Base-by-base conservation (phyloP, 1,140 invertebrate genomes). In the Cyrtorhinus lividipennis region DNA sequence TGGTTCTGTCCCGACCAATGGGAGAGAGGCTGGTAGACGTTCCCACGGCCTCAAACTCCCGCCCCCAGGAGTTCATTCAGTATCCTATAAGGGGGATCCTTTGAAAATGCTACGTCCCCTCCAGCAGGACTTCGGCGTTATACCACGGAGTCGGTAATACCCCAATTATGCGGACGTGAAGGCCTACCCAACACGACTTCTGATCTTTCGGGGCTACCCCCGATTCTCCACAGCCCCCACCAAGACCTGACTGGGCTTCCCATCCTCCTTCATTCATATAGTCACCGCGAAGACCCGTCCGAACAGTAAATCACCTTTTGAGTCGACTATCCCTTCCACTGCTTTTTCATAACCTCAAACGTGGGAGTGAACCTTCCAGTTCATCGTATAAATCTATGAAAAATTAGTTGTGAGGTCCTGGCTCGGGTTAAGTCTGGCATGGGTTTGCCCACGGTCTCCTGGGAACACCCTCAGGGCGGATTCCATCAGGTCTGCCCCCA, bases 21-120 rank as follows among this genome's bases (percentile, higher is more conserved):
- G 30, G 53, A 38, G 2, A 3, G 26, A 2, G 2, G 0, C 22
- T 15, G 15, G 2, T 3, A 30, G 2, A 20, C 53, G 48, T 63
- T 63, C 62, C 56, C 62, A 63, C 62, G 62, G 24, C 62, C 62
- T 48, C 61, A 27, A 27, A 23, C 48, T 48, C 48, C 48, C 18
- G 44, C 48, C 48, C 18, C 48, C 48, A 22, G 20, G 48, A 10
- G 10, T 53, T 53, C 48, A 53, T 53, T 53, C 48, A 53, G 12
- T 10, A 53, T 38, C 30, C 30, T 8, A 38, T 8, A 15, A 38
- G 15, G 30, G 5, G 30, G 15, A 38, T 8, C 5, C 30, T 15
- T 38, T 38, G 5, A 5, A 5, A 15, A 38, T 38, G 30, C 30
- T n/a, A n/a, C 30, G 5, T 38, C 30, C 30, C 5, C 5, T 5